These are phyloP conservation scores for Otis tarda DNA, from an alignment of 2,113 vertebrate genomes.

Conservation along the genomic window DNA sequence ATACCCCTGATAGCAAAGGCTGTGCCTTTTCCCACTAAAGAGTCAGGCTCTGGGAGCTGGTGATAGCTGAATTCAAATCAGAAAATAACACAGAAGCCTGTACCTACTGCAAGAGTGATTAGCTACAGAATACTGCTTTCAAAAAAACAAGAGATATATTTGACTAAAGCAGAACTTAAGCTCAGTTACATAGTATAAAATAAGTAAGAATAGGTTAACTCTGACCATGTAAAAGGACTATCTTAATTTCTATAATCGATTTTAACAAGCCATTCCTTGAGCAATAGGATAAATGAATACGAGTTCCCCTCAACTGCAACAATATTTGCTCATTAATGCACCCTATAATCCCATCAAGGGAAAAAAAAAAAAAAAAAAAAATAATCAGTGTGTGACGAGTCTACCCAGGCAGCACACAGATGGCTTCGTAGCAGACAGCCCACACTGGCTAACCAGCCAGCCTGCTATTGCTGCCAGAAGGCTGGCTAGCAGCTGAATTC, in stretches of 20 bases:
- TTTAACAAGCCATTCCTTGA: neutral
- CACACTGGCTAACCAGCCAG: neutral
- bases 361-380: too few relatives aligned
- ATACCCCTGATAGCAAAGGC: neutral
- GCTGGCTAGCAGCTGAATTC: constrained; percentile 23
- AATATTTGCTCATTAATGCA: neutral
- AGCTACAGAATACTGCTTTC: neutral
- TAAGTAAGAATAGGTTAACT: neutral
- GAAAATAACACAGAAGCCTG: neutral
- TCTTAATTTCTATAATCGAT: neutral
- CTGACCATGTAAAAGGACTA: neutral
- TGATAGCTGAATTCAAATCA: neutral
- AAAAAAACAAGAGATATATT: neutral
- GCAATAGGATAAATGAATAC: neutral
- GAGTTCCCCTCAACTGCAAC: neutral
- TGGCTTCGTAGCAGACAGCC: neutral
- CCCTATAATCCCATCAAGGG: neutral
- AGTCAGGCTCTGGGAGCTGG: neutral
- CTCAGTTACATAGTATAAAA: neutral
- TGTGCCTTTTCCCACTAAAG: neutral
- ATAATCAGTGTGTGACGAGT: neutral
- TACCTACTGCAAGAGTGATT: neutral
- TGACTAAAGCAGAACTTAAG: neutral
- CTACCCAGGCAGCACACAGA: neutral
- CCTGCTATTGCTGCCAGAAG: neutral